These are phyloP conservation scores for Nesogale talazaci DNA, from an alignment of 2,113 vertebrate genomes.

Conservation along the genomic window DNA sequence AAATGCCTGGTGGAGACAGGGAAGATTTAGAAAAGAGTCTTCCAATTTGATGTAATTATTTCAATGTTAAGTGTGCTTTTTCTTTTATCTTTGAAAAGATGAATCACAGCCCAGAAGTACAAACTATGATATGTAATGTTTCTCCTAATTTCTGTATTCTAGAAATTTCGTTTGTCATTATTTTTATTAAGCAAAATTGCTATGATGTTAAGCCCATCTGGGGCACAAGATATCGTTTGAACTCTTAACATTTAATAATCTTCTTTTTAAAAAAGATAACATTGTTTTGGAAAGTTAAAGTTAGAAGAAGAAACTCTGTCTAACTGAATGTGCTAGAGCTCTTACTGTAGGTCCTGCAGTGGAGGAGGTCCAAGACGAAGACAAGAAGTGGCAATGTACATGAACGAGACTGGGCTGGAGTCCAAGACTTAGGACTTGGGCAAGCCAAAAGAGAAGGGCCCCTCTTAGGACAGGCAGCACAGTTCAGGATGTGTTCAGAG, in stretches of 20 bases:
- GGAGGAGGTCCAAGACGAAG: not conserved
- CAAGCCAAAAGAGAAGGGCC: not conserved
- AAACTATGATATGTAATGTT: not conserved
- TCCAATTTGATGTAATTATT: slow-evolving; percentile 39
- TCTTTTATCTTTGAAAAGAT: slow-evolving; percentile 47
- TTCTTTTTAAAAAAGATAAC: not conserved
- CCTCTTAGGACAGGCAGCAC: not conserved
- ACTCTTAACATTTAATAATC: not conserved
- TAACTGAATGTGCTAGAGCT: not conserved
- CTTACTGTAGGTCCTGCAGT: not conserved
- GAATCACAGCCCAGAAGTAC: slow-evolving; percentile 35
- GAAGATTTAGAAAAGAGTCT: slow-evolving; percentile 43
- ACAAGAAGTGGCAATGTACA: not conserved
- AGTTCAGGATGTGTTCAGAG: not conserved
- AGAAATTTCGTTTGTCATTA: slow-evolving; percentile 39
- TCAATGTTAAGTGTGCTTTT: slow-evolving; percentile 38
- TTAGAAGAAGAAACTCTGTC: not conserved
- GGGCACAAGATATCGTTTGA: not conserved
- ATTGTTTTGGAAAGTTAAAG: not conserved
- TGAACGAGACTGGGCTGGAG: not conserved
- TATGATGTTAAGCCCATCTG: not conserved
- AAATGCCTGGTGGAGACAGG: not conserved
- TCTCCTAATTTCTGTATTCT: slow-evolving; percentile 17
- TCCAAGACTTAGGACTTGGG: not conserved
- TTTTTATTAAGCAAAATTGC: slow-evolving; percentile 38